A percentile compares a stretch with the other conserved stretches of the same genome.
Evolutionary conservation across 2,113 vertebrate species (phyloP).

Genomic region (Amphiprion ocellaris): DNA sequence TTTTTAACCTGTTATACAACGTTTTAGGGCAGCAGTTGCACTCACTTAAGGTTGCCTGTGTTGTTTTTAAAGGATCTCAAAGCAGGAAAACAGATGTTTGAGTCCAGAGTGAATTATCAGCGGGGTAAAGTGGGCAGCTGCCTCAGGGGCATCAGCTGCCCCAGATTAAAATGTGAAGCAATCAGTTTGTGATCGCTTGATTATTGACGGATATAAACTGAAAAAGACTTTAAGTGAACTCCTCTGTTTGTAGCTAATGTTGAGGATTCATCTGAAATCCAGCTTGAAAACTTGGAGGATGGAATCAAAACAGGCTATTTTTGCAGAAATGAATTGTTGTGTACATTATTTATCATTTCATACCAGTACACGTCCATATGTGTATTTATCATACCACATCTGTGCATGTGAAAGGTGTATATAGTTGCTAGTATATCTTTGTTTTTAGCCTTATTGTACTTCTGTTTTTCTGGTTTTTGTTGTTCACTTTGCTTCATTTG

Average conservation of each 20-base stretch:
- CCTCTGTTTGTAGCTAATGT: not conserved
- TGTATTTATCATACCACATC: too few species aligned
- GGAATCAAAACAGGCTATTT: too few species aligned
- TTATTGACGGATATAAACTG: slow-evolving; percentile 3
- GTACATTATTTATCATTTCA: too few species aligned
- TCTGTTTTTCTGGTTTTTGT: too few species aligned
- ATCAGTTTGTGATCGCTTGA: slow-evolving; percentile 3
- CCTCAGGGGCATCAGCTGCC: not conserved
- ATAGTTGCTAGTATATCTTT: too few species aligned
- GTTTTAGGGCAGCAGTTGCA: slow-evolving; percentile 6
- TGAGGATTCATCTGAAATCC: too few species aligned
- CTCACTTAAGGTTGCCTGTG: not conserved
- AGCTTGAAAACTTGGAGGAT: too few species aligned
- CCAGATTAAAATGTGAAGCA: slow-evolving; percentile 8
- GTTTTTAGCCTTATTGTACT: too few species aligned
- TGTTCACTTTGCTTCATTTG: too few species aligned
- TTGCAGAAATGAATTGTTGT: too few species aligned
- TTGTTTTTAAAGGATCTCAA: slow-evolving; percentile 11
- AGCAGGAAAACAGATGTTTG: slow-evolving; percentile 33
- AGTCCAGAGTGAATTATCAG: not conserved
- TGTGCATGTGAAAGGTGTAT: too few species aligned
- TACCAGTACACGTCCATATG: too few species aligned
- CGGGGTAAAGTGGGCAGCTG: not conserved
- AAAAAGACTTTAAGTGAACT: not conserved
- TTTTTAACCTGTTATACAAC: slow-evolving; percentile 47